Conservation (phyloP, 2,888 invertebrate species). For the Caenorhabditis drosophilae region DNA sequence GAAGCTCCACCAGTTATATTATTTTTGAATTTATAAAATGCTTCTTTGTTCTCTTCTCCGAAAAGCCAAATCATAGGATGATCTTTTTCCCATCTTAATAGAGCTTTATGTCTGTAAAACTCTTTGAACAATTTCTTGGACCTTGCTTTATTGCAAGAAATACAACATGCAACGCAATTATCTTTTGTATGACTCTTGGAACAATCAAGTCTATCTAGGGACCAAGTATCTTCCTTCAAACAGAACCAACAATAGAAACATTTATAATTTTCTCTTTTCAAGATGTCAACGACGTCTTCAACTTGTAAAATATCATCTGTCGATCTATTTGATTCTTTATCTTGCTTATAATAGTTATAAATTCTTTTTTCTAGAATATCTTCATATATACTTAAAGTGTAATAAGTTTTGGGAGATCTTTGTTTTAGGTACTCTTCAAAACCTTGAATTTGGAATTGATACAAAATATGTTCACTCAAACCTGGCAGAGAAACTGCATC, state of each 20-base stretch:
- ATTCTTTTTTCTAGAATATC: conserved; percentile 10
- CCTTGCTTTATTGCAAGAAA: too few species aligned
- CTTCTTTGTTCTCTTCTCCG: too few species aligned
- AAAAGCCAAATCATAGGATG: too few species aligned
- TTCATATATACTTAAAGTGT: conserved; percentile 10
- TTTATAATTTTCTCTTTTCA: conserved; percentile 22
- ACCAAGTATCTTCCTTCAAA: conserved; percentile 23
- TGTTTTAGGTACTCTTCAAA: conserved; percentile 15
- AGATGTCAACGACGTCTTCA: conserved; percentile 19
- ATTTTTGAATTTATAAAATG: too few species aligned
- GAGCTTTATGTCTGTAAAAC: too few species aligned
- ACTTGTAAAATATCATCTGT: conserved; percentile 17
- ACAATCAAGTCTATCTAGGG: conserved; percentile 29
- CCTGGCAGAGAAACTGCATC: conserved; percentile 24
- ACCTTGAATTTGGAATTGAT: conserved; percentile 24
- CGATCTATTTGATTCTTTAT: conserved; percentile 19
- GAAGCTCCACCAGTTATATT: too few species aligned
- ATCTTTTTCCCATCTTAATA: too few species aligned
- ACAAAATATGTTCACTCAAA: conserved; percentile 25
- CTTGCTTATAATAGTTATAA: conserved; percentile 17
- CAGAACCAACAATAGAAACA: conserved; percentile 26
- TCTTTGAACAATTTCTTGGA: too few species aligned
- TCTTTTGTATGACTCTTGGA: conserved; percentile 16
- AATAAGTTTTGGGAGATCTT: conserved; percentile 11
- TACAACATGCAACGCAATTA: too few species aligned